Conservation (phyloP, 2,888 invertebrate genomes). For the Nasonovia ribisnigri region DNA sequence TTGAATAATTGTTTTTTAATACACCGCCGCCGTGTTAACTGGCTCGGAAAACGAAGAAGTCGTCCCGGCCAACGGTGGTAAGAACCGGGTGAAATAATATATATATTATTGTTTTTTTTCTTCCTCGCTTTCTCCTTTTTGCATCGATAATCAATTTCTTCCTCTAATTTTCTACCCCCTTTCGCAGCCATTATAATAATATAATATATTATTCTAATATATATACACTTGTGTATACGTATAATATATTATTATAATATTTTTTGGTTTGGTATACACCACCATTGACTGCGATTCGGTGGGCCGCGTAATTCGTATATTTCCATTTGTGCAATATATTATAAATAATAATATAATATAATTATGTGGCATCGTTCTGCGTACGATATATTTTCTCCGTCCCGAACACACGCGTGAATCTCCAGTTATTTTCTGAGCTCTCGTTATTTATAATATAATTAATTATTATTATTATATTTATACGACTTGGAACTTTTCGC, state of each 20-base stretch:
- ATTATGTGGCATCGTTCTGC: not conserved
- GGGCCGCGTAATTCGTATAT: constrained; percentile 32
- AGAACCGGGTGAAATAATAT: constrained; percentile 8
- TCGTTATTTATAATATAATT: not conserved
- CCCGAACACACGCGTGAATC: not conserved
- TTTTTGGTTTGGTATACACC: constrained; percentile 2
- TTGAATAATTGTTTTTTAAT: constrained; percentile 65
- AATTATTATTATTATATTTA: not conserved
- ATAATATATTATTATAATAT: constrained; percentile 42
- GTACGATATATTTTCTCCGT: not conserved
- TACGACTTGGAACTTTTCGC: not conserved
- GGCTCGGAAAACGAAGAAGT: constrained; percentile 62
- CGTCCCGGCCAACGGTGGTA: constrained; percentile 1
- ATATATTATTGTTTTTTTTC: constrained; percentile 1
- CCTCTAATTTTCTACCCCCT: constrained; percentile 56
- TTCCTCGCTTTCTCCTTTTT: constrained; percentile 2
- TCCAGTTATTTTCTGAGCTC: not conserved
- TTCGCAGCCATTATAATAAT: not conserved
- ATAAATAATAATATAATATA: constrained; percentile 19
- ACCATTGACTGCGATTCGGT: constrained; percentile 7
- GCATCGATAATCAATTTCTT: constrained; percentile 62
- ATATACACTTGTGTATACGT: not conserved
- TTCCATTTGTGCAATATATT: not conserved
- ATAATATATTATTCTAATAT: too few species aligned
- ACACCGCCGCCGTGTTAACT: constrained; percentile 55